Evolutionary conservation across 30 jellyfish, hydroid and myxozoan genomes (phyloP), one percentile per base, ranked within the genome.

Genomic region (Clytia hemisphaerica): DNA sequence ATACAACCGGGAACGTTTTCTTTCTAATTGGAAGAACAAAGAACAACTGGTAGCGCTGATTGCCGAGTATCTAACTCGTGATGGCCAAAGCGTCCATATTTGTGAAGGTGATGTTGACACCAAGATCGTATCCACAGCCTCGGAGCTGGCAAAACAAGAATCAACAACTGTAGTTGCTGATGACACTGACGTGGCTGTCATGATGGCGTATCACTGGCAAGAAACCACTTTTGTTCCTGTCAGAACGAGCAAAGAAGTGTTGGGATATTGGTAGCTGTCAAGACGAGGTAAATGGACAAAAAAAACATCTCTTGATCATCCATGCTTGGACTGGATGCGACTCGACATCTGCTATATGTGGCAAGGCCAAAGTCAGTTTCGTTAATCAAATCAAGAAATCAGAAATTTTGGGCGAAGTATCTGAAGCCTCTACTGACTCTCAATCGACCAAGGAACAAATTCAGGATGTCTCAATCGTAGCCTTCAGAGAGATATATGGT

Each of bases 61-160:
- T 71, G 25, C 48, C 37, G 44, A 5, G 50, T 42, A 32, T 27
- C 88, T 61, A n/a, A 44, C 25, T 35, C 68, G 42, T 30, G 63
- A 45, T 25, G 83, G 85, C 53, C 73, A 61, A n/a, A 45, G 53
- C 40, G 47, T 62, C 22, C 21, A 7, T 12, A 37, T 16, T 15
- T 15, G 88, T 35, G 28, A 21, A 16, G 60, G 82, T 29, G 83
- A 61, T 75, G 86, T 81, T 40, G 82, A 73, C 71, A 42, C 86
- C 31, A 58, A 25, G 71, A 73, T 61, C 19, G 78, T 60, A 24
- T 36, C 79, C 29, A 40, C 82, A 18, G 86, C 80, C 44, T 61
- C 60, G 14, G 44, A 61, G 21, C 24, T 29, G 24, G 81, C 83
- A 19, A 40, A 31, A n/a, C 12, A 42, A 9, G 53, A 9, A 9